phyloP scores from a whole-genome alignment of 2,888 invertebrate species.

The Lysandra coridon region DNA sequence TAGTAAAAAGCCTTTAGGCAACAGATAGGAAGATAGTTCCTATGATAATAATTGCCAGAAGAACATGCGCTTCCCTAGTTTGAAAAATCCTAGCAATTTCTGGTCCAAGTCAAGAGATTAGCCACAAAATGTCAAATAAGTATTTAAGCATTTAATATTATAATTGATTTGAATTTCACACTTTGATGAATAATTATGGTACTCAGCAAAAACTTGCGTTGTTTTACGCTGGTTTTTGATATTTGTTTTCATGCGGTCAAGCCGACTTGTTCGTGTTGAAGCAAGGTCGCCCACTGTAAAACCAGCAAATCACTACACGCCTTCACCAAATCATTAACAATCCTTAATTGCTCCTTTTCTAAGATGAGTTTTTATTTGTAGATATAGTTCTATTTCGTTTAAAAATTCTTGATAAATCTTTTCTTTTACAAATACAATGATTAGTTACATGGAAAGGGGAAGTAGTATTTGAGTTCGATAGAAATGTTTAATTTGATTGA shows the following conservation, averaged over 20 bases:
- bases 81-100: too few species aligned
- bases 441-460: background rate
- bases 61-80: too few species aligned
- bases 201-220: too few species aligned
- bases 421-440: background rate
- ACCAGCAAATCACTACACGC: background rate
- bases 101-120: too few species aligned
- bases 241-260: background rate
- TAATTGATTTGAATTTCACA: too few species aligned
- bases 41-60: too few species aligned
- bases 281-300: background rate
- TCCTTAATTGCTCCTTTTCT: background rate
- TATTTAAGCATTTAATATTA: too few species aligned
- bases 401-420: background rate
- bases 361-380: background rate
- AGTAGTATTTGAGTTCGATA: background rate
- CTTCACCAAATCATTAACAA: background rate
- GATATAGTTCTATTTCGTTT: too few species aligned
- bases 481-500: background rate
- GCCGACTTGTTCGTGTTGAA: background rate
- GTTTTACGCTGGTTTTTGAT: too few species aligned
- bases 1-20: background rate
- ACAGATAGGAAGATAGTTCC: background rate
- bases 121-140: too few species aligned
- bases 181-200: too few species aligned